Evolutionary conservation across 2,888 invertebrate genomes (phyloP), one percentile per base, ranked within the genome.

Genomic region (Hyposoter dolosus): DNA sequence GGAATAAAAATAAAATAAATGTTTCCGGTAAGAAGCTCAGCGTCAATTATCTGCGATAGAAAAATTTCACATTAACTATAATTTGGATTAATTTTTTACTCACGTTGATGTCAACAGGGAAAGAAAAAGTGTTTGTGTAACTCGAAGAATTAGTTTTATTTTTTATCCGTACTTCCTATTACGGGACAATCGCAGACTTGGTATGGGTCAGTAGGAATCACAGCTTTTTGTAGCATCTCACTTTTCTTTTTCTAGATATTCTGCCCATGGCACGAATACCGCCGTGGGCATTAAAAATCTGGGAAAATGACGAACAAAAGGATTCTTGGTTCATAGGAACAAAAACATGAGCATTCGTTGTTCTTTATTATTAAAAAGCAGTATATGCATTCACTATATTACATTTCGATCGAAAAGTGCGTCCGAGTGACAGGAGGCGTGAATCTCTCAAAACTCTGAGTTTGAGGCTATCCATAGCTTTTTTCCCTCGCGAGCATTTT

Each of bases 191-290:
- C 1, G 15, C 60, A 28, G 4, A 15, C 23, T 28, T 60, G 60
- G 28, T 28, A 28, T 28, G 28, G 60, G 60, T 60, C 60, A 60
- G 60, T 60, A 6, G 10, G 28, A 28, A 15, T 12, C 56, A 1
- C 28, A 0, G 1, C 28, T 28, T 60, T 60, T 60, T 12, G 60
- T 28, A 60, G 12, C 15, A 60, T 60, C 15, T 60, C 10, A 60
- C 28, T 28, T 60, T 15, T 15, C 15, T 15, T 15, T 28, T 15
- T 28, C 60, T 28, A 60, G 15, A 60, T 60, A 28, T 23, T 28
- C 60, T 28, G 60, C 28, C 60, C 60, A 60, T 60, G 60, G 60
- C 60, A 28, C 60, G 15, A 15, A 28, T 60, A 60, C 28, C 60
- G 9, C 28, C 60, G 9, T 28, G 12, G 28, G 28, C 28, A 60